phyloP scores from a whole-genome alignment of 2,797 vertebrate genomes.

The Ceryle rudis region DNA sequence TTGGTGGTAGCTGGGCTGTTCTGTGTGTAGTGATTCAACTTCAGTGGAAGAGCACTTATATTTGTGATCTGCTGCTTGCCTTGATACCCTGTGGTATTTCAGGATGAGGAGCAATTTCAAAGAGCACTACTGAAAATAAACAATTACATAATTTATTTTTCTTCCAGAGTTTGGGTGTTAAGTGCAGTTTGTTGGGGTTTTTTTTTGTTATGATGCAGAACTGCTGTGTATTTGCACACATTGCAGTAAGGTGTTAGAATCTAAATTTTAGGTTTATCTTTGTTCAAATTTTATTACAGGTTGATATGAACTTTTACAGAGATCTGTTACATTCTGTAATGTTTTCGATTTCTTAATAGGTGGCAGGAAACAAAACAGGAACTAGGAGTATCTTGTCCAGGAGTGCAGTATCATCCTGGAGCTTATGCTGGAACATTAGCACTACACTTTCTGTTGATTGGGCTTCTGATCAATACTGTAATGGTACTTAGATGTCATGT shows the following conservation, averaged over 20 bases:
- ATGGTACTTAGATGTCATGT: neutral
- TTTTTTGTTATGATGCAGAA: neutral
- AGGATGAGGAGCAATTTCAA: neutral
- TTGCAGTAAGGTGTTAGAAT: neutral
- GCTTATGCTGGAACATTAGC: neutral
- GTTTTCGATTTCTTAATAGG: neutral
- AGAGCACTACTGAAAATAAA: neutral
- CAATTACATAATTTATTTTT: neutral
- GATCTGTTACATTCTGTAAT: neutral
- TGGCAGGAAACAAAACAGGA: neutral
- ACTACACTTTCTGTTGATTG: neutral
- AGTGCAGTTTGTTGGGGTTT: neutral
- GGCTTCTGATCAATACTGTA: neutral
- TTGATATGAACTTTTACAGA: neutral
- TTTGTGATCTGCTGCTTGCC: neutral
- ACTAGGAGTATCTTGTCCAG: neutral
- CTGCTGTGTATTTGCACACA: neutral
- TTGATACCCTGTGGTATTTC: neutral
- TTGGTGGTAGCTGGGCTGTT: neutral
- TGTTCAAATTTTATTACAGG: neutral
- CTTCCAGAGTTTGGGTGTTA: neutral
- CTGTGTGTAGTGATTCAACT: fast-evolving
- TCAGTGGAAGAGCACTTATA: neutral
- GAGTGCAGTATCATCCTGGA: neutral
- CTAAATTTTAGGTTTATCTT: neutral